A percentile compares a stretch with the other conserved stretches of the same genome.
phyloP scores from a whole-genome alignment of 2,888 invertebrate species.

The Drosophila fulvimacula region DNA sequence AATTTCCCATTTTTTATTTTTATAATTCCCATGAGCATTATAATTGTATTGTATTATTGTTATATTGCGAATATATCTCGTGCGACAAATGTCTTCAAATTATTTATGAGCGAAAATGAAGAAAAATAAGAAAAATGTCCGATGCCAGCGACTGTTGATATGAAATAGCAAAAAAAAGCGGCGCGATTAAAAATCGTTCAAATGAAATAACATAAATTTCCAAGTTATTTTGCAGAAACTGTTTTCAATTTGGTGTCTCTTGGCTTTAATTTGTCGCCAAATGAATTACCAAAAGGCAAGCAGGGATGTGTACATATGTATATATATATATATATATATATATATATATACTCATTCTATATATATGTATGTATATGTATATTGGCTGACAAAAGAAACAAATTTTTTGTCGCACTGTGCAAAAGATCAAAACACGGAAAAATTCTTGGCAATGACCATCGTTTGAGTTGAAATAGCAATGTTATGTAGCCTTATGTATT shows the following conservation, averaged over 20 bases:
- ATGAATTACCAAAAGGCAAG: slow-evolving; percentile 74
- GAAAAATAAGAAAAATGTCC: slow-evolving; percentile 23
- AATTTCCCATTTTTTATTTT: slow-evolving; percentile 51
- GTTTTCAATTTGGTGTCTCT: slow-evolving; percentile 43
- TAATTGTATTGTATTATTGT: slow-evolving; percentile 37
- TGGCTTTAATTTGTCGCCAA: slow-evolving; percentile 76
- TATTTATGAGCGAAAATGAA: slow-evolving; percentile 56
- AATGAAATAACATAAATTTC: slow-evolving; percentile 43
- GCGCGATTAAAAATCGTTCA: slow-evolving; percentile 54
- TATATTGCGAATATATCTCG: slow-evolving; percentile 66
- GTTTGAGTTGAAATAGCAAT: slow-evolving; percentile 75
- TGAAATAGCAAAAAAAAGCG: slow-evolving; percentile 25
- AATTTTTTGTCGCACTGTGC: slow-evolving; percentile 61
- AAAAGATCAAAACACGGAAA: slow-evolving; percentile 80
- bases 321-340: slow-evolving; percentile 6
- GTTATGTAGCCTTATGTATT: slow-evolving; percentile 51
- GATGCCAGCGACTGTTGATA: slow-evolving; percentile 24
- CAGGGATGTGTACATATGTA: slow-evolving; percentile 7
- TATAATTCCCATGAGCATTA: slow-evolving; percentile 52
- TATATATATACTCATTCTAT: slow-evolving; percentile 1
- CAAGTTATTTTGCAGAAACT: slow-evolving; percentile 18
- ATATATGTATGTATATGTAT: slow-evolving; percentile 12
- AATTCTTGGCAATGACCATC: slow-evolving; percentile 81
- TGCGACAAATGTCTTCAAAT: slow-evolving; percentile 70
- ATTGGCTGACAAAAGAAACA: slow-evolving; percentile 59